These are phyloP conservation scores for Ptychochromis oligacanthus DNA, from an alignment of 2,113 vertebrate genomes.

Conservation along the genomic window DNA sequence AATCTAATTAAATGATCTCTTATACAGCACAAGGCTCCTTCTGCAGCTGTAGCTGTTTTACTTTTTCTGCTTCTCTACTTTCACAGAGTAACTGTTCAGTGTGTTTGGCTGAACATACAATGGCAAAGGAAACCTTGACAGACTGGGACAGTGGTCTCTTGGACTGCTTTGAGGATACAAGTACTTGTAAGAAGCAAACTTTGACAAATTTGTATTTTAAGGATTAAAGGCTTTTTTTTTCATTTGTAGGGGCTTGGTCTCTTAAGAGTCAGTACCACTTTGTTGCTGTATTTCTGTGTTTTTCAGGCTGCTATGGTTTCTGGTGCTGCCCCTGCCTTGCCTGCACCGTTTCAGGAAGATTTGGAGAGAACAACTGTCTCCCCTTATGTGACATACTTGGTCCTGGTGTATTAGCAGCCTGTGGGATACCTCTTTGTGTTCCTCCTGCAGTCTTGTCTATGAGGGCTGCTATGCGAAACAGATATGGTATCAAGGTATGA, in stretches of 20 bases:
- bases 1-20: not conserved
- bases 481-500: too few species aligned
- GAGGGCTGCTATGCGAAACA: too few species aligned
- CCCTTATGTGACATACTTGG: conserved; percentile 39
- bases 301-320: conserved; percentile 27
- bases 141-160: not conserved
- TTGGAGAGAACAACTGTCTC: conserved; percentile 39
- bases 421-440: conserved; percentile 8
- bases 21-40: not conserved
- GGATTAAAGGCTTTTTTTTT: not conserved
- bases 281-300: rapidly evolving
- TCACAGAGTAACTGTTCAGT: not conserved
- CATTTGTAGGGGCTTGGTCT: not conserved
- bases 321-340: conserved; percentile 7
- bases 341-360: not conserved
- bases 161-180: not conserved
- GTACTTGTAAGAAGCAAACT: not conserved
- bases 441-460: too few species aligned
- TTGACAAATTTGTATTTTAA: not conserved
- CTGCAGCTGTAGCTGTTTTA: not conserved
- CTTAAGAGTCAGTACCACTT: not conserved
- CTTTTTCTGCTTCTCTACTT: not conserved
- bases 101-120: not conserved
- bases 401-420: not conserved
- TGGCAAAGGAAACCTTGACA: not conserved